These are phyloP conservation scores for Amia ocellicauda DNA, from an alignment of 2,113 vertebrate genomes.

Conservation along the genomic window DNA sequence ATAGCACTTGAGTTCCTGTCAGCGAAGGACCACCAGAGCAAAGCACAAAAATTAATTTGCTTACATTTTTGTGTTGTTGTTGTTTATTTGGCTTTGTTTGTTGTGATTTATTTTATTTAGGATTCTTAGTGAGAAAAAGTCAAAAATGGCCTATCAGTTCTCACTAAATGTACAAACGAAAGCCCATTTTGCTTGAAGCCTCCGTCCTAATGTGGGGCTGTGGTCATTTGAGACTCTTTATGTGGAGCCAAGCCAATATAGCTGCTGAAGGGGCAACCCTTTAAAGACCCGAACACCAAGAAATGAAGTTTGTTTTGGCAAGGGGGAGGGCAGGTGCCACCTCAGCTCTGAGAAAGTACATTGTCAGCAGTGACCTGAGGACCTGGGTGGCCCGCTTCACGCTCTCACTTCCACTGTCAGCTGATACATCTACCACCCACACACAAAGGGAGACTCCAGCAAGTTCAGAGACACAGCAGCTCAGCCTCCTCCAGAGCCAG, in stretches of 20 bases:
- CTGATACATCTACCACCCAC: slow-evolving; percentile 70
- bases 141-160: slow-evolving; percentile 55
- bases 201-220: slow-evolving; percentile 56
- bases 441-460: slow-evolving; percentile 53
- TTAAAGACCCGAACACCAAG: slow-evolving; percentile 52
- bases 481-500: neutral
- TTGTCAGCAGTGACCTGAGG: slow-evolving; percentile 66
- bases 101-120: too few relatives aligned
- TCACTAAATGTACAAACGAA: slow-evolving; percentile 51
- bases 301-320: slow-evolving; percentile 74
- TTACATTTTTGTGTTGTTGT: neutral
- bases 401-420: slow-evolving; percentile 68
- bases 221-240: slow-evolving; percentile 66
- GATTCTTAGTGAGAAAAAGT: slow-evolving; percentile 41
- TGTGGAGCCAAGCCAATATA: slow-evolving; percentile 44
- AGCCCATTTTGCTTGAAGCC: slow-evolving; percentile 46
- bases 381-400: slow-evolving; percentile 74
- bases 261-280: slow-evolving; percentile 60
- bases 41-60: slow-evolving; percentile 11
- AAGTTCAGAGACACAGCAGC: slow-evolving; percentile 52
- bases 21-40: slow-evolving; percentile 76
- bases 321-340: slow-evolving; percentile 53
- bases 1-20: slow-evolving; percentile 78
- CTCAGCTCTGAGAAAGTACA: slow-evolving; percentile 53
- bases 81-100: too few relatives aligned